phyloP scores from a whole-genome alignment of 2,888 invertebrate genomes.

The Frankliniella fusca region DNA sequence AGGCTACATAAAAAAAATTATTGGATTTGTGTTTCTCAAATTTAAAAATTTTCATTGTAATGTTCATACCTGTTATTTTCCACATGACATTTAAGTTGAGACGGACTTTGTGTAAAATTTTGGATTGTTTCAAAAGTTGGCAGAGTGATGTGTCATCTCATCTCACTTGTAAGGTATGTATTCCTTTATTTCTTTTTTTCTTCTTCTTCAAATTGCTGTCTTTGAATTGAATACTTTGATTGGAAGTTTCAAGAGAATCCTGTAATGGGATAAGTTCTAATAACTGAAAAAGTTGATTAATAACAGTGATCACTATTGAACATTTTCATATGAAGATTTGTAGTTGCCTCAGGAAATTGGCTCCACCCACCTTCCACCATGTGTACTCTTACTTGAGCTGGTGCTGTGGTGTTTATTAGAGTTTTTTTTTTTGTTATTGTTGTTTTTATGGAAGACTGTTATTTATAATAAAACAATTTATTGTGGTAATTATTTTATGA shows the following conservation, averaged over 20 bases:
- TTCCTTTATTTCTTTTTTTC: not conserved
- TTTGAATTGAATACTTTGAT: not conserved
- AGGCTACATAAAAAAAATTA: no score
- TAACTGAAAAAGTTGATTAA: not conserved
- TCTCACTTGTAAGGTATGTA: no score
- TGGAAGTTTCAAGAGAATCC: no score
- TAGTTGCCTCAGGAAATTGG: constrained; percentile 8
- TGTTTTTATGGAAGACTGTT: constrained; percentile 27
- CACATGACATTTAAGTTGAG: not conserved
- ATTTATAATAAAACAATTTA: constrained; percentile 27
- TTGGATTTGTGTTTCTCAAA: no score
- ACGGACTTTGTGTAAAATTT: not conserved
- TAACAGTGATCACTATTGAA: not conserved
- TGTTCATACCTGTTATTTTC: no score
- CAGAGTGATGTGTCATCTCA: no score
- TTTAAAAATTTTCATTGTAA: not conserved
- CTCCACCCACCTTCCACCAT: constrained; percentile 15
- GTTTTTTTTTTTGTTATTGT: constrained; percentile 19
- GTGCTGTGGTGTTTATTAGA: constrained; percentile 16
- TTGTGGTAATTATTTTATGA: constrained; percentile 1
- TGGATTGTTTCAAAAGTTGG: not conserved
- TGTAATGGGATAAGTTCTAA: not conserved
- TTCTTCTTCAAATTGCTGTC: not conserved
- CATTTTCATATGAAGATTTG: constrained; percentile 3
- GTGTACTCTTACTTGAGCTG: not conserved